Percentiles rank a stretch among this genome's conserved stretches.
Conservation (phyloP, 92 coral and sea anemone genomes). For the Phenganax stokvisi region DNA sequence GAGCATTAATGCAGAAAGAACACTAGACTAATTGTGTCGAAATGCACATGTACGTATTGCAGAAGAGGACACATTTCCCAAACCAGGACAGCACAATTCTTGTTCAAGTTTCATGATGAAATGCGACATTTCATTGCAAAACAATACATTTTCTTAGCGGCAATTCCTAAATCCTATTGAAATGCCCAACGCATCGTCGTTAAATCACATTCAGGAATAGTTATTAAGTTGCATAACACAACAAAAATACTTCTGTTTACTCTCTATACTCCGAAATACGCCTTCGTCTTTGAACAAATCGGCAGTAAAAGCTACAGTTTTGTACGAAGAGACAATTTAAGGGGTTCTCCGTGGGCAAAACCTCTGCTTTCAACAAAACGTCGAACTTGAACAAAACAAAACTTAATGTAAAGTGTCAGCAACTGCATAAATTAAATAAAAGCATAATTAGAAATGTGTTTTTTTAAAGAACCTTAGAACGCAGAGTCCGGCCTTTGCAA, state of each 20-base stretch:
- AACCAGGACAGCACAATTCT: not conserved
- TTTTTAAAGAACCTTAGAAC: not conserved
- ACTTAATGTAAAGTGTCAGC: not conserved
- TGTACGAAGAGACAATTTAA: too few relatives aligned
- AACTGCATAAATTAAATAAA: conserved; percentile 7
- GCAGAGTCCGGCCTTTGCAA: not conserved
- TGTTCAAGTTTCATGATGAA: not conserved
- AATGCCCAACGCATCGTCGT: not conserved
- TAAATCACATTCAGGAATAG: conserved; percentile 5
- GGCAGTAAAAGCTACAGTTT: too few relatives aligned
- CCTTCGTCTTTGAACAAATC: too few relatives aligned
- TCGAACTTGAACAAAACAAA: not conserved
- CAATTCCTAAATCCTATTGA: not conserved
- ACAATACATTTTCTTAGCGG: not conserved
- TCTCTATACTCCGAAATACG: too few relatives aligned
- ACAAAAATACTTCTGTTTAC: not conserved
- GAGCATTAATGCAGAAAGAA: too few relatives aligned
- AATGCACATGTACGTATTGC: too few relatives aligned
- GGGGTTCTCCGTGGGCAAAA: too few relatives aligned
- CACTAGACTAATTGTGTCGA: too few relatives aligned
- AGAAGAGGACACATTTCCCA: not conserved
- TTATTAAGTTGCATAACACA: conserved; percentile 3
- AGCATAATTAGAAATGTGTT: not conserved
- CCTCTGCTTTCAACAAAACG: not conserved
- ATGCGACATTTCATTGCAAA: not conserved